phyloP scores from a whole-genome alignment of 1,140 invertebrate species.

The Penaeus vannamei region DNA sequence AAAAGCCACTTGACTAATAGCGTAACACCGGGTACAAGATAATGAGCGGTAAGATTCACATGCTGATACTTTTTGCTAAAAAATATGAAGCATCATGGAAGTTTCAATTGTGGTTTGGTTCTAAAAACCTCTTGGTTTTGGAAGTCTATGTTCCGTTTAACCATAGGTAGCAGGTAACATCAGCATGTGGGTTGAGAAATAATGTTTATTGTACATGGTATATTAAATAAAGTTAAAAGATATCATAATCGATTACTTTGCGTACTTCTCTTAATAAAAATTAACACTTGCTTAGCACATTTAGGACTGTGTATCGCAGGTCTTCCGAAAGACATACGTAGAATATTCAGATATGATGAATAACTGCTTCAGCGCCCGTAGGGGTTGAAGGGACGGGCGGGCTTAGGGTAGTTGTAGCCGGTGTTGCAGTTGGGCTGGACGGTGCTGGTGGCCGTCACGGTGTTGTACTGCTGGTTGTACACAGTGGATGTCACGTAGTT shows the following conservation, averaged over 20 bases:
- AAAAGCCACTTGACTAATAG: too few relatives aligned
- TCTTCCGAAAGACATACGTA: background rate
- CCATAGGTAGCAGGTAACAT: background rate
- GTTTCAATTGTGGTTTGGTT: too few relatives aligned
- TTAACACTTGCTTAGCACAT: background rate
- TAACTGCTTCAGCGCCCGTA: slow-evolving; percentile 8
- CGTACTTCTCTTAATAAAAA: background rate
- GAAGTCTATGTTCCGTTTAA: background rate
- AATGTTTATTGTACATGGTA: slow-evolving; percentile 3
- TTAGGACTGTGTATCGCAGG: background rate
- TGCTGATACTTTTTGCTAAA: too few relatives aligned
- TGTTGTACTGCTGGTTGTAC: slow-evolving; percentile 36
- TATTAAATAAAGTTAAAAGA: slow-evolving; percentile 18
- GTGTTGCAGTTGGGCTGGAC: slow-evolving; percentile 9
- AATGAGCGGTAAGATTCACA: too few relatives aligned
- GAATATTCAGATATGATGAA: background rate
- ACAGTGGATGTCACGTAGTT: slow-evolving; percentile 58
- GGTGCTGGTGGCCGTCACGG: slow-evolving; percentile 30
- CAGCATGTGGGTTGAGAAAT: background rate
- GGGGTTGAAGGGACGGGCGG: slow-evolving; percentile 40
- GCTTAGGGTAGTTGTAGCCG: slow-evolving; percentile 55
- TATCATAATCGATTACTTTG: background rate
- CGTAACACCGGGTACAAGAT: too few relatives aligned
- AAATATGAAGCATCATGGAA: too few relatives aligned
- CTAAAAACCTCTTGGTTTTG: too few relatives aligned